Evolutionary conservation across 1,140 invertebrate genomes (phyloP).

Genomic region (Drosophila ambigua): DNA sequence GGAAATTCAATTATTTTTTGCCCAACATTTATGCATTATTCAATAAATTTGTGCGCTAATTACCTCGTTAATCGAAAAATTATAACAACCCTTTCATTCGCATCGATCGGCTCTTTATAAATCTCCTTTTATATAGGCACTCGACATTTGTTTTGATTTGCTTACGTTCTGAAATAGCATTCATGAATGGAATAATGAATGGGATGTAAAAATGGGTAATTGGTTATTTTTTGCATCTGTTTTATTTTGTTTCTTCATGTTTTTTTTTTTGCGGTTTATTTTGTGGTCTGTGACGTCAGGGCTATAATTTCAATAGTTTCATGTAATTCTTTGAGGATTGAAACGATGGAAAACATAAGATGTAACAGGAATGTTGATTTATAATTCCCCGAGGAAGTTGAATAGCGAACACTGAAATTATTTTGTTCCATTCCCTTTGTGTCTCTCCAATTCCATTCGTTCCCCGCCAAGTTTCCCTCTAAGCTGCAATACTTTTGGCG

Average conservation of each 20-base stretch:
- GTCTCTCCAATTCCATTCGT: too few relatives aligned
- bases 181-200: conserved; percentile 51
- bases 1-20: conserved; percentile 32
- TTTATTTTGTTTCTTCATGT: neutral
- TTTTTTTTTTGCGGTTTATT: conserved; percentile 8
- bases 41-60: conserved; percentile 62
- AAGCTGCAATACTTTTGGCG: too few relatives aligned
- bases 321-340: conserved; percentile 6
- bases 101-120: conserved; percentile 17
- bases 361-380: too few relatives aligned
- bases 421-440: too few relatives aligned
- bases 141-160: conserved; percentile 65
- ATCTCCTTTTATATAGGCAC: conserved; percentile 12
- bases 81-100: conserved; percentile 34
- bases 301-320: neutral
- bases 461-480: too few relatives aligned
- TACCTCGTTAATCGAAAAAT: conserved; percentile 56
- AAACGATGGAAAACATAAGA: neutral
- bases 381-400: too few relatives aligned
- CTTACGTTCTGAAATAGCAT: conserved; percentile 28
- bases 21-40: conserved; percentile 48
- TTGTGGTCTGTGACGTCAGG: conserved; percentile 35
- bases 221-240: too few relatives aligned
- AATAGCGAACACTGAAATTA: too few relatives aligned
- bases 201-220: conserved; percentile 10